These are phyloP conservation scores for Pollachius pollachius DNA, from an alignment of 2,113 vertebrate genomes.

Conservation along the genomic window DNA sequence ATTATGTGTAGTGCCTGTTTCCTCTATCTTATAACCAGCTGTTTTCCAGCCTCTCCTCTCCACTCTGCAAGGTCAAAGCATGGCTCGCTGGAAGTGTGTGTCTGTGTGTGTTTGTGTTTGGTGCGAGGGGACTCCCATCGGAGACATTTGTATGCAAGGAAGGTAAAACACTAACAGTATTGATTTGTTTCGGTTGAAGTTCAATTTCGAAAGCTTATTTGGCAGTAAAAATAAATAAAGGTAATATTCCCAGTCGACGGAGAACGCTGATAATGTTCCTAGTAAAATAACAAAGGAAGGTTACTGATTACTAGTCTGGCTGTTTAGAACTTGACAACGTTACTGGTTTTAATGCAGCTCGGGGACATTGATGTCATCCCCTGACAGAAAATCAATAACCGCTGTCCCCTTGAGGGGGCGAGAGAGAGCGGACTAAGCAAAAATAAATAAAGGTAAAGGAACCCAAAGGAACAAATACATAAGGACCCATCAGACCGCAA, in stretches of 20 bases:
- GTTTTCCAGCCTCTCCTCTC: constrained; percentile 1
- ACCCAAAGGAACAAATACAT: not conserved
- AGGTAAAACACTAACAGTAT: constrained; percentile 11
- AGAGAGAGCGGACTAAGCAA: constrained; percentile 11
- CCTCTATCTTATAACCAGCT: not conserved
- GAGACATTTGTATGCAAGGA: constrained; percentile 15
- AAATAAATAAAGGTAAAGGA: not conserved
- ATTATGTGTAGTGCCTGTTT: constrained; percentile 1
- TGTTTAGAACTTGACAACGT: not conserved
- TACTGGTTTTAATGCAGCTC: not conserved
- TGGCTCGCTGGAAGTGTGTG: not conserved
- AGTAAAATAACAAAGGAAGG: constrained; percentile 15
- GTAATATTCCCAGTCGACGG: constrained; percentile 19
- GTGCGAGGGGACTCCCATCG: not conserved
- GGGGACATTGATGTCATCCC: constrained; percentile 24
- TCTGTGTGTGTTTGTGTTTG: not conserved
- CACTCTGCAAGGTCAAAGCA: constrained; percentile 2
- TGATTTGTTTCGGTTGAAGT: constrained; percentile 42
- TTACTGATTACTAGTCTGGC: constrained; percentile 24
- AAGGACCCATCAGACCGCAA: no score
- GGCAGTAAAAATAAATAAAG: constrained; percentile 14
- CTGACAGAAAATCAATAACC: constrained; percentile 28
- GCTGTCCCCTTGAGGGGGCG: constrained; percentile 4
- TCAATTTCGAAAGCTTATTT: constrained; percentile 33
- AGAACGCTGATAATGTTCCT: not conserved